phyloP scores from a whole-genome alignment of 2,797 vertebrate species.

The Anguilla marmorata region DNA sequence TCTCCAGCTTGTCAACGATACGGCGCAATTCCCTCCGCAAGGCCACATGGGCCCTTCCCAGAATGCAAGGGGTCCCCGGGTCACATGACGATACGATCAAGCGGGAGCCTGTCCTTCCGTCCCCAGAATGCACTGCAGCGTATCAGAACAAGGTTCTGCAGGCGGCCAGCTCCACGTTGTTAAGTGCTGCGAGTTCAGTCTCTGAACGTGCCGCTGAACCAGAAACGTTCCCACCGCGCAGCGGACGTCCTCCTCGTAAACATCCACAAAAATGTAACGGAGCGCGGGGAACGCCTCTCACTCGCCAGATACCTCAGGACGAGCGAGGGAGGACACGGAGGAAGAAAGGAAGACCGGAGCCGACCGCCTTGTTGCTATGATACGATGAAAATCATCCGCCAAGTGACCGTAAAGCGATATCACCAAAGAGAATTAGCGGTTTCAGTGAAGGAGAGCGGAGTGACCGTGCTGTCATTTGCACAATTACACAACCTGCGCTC shows the following conservation, averaged over 20 bases:
- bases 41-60: not conserved
- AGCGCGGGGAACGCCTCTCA: not conserved
- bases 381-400: too few species aligned
- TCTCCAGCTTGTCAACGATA: not conserved
- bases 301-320: too few species aligned
- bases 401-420: too few species aligned
- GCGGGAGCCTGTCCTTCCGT: not conserved
- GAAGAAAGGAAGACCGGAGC: too few species aligned
- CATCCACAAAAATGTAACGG: not conserved
- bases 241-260: not conserved
- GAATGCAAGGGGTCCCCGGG: not conserved
- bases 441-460: not conserved
- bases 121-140: not conserved
- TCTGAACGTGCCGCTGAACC: too few species aligned
- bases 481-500: not conserved
- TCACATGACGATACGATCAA: not conserved
- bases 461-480: not conserved
- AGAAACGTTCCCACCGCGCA: not conserved
- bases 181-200: too few species aligned
- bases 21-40: not conserved
- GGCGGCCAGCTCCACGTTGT: not conserved
- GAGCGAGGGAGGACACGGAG: too few species aligned
- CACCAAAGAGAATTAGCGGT: not conserved
- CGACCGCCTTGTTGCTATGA: too few species aligned
- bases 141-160: too few species aligned